A percentile compares a stretch with the other conserved stretches of the same genome.
Conservation (phyloP, 2,113 vertebrate species). For the Uria lomvia region DNA sequence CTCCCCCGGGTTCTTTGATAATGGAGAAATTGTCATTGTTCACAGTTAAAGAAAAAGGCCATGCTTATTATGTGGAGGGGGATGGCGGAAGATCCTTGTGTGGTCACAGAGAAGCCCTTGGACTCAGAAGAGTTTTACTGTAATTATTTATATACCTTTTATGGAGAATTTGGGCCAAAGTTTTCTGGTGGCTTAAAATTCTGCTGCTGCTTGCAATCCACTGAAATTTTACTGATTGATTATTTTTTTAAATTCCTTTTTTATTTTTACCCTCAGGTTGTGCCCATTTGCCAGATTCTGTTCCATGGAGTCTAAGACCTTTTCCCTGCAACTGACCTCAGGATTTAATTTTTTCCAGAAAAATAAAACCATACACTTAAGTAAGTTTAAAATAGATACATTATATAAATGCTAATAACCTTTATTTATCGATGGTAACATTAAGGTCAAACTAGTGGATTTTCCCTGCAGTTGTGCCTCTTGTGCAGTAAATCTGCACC, state of each 20-base stretch:
- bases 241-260: not conserved
- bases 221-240: not conserved
- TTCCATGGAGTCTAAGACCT: not conserved
- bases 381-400: not conserved
- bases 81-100: not conserved
- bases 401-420: not conserved
- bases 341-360: not conserved
- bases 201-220: not conserved
- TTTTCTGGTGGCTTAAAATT: not conserved
- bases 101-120: not conserved
- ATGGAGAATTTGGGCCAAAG: not conserved
- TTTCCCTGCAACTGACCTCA: not conserved
- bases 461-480: not conserved
- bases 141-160: not conserved
- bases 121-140: not conserved
- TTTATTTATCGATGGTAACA: not conserved
- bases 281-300: not conserved
- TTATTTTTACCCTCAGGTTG: not conserved
- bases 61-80: not conserved
- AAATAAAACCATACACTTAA: not conserved
- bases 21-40: constrained; percentile 26
- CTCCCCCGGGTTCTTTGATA: not conserved
- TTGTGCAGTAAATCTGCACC: not conserved
- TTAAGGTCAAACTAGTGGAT: not conserved
- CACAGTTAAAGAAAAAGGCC: not conserved